These are phyloP conservation scores for Drosophila melanica DNA, from an alignment of 1,140 invertebrate genomes.

Conservation along the genomic window DNA sequence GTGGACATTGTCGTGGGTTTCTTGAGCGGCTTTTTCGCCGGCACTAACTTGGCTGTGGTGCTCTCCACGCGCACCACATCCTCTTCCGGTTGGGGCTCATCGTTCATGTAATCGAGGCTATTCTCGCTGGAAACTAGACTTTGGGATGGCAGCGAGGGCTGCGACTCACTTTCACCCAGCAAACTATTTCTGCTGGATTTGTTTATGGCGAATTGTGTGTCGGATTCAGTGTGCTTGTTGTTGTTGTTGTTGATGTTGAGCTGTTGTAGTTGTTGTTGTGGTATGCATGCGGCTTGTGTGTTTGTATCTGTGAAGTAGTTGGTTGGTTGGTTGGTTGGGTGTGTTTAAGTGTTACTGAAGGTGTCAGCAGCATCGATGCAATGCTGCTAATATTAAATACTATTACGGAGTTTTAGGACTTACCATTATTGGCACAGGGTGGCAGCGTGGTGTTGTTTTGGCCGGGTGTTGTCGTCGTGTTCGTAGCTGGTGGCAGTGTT, in stretches of 20 bases:
- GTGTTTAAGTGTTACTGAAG: slow-evolving; percentile 8
- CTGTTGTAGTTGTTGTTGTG: slow-evolving; percentile 39
- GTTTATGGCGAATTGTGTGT: slow-evolving; percentile 4
- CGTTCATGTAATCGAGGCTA: slow-evolving; percentile 58
- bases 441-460: slow-evolving; percentile 19
- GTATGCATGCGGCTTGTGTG: slow-evolving; percentile 50
- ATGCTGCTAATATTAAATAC: not conserved
- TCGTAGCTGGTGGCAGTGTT: not conserved
- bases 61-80: not conserved
- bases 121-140: slow-evolving; percentile 37
- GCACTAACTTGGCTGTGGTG: slow-evolving; percentile 14
- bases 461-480: not conserved
- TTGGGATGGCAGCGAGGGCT: slow-evolving; percentile 20
- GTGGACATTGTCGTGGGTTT: slow-evolving; percentile 49
- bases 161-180: slow-evolving; percentile 10
- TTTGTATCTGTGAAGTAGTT: slow-evolving; percentile 53
- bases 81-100: slow-evolving; percentile 19
- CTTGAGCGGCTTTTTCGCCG: slow-evolving; percentile 5
- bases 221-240: slow-evolving; percentile 18
- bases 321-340: slow-evolving; percentile 18
- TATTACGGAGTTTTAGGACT: slow-evolving; percentile 8
- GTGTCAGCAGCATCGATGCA: not conserved
- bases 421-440: slow-evolving; percentile 49
- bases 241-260: slow-evolving; percentile 4
- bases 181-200: slow-evolving; percentile 17